Percentiles rank a stretch among this genome's conserved stretches.
phyloP scores from a whole-genome alignment of 2,797 vertebrate genomes.

The Gobionotothen gibberifrons region DNA sequence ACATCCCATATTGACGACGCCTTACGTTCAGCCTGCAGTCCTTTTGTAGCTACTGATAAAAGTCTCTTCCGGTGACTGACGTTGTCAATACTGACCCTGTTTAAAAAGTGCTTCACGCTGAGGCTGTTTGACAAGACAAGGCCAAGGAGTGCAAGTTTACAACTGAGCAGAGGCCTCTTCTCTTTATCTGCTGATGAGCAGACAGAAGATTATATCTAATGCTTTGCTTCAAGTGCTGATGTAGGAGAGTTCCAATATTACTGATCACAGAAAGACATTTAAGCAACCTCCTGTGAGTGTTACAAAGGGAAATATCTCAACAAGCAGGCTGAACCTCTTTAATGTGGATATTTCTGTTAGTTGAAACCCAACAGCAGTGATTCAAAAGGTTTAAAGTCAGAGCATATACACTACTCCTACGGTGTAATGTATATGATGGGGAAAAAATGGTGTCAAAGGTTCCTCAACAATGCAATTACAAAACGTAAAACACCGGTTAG shows the following conservation, averaged over 20 bases:
- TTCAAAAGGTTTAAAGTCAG: no score
- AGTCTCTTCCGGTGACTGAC: constrained; percentile 12
- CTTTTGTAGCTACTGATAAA: constrained; percentile 25
- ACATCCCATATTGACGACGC: constrained; percentile 3
- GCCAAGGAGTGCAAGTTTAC: constrained; percentile 18
- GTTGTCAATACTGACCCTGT: constrained; percentile 5
- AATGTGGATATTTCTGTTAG: no score
- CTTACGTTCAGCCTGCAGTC: constrained; percentile 18
- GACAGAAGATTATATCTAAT: constrained; percentile 36
- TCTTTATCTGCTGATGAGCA: constrained; percentile 44
- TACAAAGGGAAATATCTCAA: constrained; percentile 3
- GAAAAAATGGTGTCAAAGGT: no score
- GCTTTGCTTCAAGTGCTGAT: constrained; percentile 23
- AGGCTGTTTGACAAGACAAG: constrained; percentile 9
- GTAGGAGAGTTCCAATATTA: constrained; percentile 10
- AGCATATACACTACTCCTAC: no score
- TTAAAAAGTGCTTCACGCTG: constrained; percentile 18
- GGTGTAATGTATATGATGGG: no score
- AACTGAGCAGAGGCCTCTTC: constrained; percentile 10
- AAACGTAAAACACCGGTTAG: not conserved
- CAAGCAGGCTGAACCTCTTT: not conserved
- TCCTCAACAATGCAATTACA: no score
- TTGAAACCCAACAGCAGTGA: no score
- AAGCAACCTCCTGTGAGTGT: not conserved
- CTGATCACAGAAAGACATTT: constrained; percentile 9